phyloP scores from a whole-genome alignment of 2,888 invertebrate species.

The Nineta flava region DNA sequence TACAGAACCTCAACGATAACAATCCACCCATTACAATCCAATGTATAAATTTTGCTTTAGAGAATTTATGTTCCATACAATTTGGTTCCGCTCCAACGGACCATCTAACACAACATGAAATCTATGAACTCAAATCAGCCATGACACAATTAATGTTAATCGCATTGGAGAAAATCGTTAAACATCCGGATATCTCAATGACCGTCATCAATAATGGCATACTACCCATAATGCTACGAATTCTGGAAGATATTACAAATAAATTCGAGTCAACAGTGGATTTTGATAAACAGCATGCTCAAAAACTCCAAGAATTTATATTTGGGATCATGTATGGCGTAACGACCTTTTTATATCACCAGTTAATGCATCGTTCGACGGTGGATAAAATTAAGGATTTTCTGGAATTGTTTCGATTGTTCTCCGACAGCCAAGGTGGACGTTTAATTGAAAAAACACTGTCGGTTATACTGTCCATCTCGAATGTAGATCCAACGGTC shows the following conservation, averaged over 20 bases:
- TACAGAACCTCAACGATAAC: conserved; percentile 33
- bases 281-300: conserved; percentile 23
- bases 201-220: conserved; percentile 42
- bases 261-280: conserved; percentile 18
- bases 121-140: conserved; percentile 35
- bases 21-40: conserved; percentile 39
- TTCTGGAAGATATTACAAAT: conserved; percentile 38
- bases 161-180: conserved; percentile 36
- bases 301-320: conserved; percentile 37
- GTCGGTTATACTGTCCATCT: conserved; percentile 34
- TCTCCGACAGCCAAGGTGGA: conserved; percentile 41
- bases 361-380: conserved; percentile 36
- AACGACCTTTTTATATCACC: conserved; percentile 39
- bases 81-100: conserved; percentile 32
- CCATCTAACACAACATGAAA: conserved; percentile 24
- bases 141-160: conserved; percentile 39
- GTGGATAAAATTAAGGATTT: conserved; percentile 37
- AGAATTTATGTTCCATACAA: conserved; percentile 41
- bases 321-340: conserved; percentile 42
- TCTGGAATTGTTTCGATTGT: conserved; percentile 39
- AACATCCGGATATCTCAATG: conserved; percentile 34
- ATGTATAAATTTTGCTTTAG: conserved; percentile 41
- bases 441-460: conserved; percentile 38
- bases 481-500: conserved; percentile 26
- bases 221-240: conserved; percentile 40